Evolutionary conservation across 2,797 vertebrate genomes (phyloP), one percentile per base, ranked within the genome.

Genomic region (Pantherophis vulpinus): DNA sequence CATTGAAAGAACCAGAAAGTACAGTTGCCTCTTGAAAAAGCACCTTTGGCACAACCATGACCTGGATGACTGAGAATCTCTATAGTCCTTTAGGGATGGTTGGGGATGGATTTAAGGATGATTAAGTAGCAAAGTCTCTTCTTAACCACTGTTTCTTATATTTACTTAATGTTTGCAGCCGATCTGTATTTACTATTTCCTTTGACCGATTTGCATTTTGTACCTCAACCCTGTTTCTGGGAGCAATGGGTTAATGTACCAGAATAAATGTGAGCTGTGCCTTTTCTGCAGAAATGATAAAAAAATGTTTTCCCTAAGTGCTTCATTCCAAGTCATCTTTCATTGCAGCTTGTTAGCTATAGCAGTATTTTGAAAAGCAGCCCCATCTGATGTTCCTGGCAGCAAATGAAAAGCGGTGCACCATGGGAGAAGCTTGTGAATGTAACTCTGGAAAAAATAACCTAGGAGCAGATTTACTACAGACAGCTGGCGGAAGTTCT

Each of bases 111-210:
- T 16, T 87, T 87, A 32, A 54, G 27, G 5, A 55, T n/a, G 12
- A 87, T 54, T 54, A 55, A 87, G 86, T 29, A 86, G 86, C 47
- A 55, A 27, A 55, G 12, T 2, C 9, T 56, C 54, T 87, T 87
- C 51, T 55, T 87, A 29, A 54, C 16, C 29, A 56, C 32, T 60
- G 23, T 27, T 32, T 25, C 11, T 32, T 59, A 59, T 60, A 4
- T 96, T 55, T 94, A 60, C 93, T 94, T 86, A 13, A 58, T 94
- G 90, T 94, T 92, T 27, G 56, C 90, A 79, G 58, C 3, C 25
- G 42, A 11, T 70, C 83, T 90, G 61, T 87, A 66, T 91, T 92
- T 58, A 32, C 94, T 25, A 11, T 86, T 86, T 51, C 47, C 25
- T 47, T 27, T 18, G 12, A 18, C 13, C 14, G 2, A 18, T 74